Evolutionary conservation across 1,140 invertebrate genomes (phyloP).

Genomic region (Caerostris darwini): DNA sequence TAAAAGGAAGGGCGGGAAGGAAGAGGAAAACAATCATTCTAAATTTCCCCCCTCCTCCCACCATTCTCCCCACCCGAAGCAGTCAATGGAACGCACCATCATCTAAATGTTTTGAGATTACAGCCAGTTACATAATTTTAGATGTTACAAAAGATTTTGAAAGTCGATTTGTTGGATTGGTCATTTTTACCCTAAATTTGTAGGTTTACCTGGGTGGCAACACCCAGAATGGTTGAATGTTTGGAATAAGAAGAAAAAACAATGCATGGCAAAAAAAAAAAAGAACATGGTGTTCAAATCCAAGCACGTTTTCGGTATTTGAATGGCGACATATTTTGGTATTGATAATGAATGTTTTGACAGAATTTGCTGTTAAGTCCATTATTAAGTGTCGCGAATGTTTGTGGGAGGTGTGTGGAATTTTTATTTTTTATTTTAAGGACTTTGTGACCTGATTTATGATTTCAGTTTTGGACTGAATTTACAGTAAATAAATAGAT

Average conservation of each 20-base stretch:
- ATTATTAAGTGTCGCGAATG: background rate
- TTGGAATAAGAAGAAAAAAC: background rate
- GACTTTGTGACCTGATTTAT: background rate
- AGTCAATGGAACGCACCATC: background rate
- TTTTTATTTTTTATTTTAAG: background rate
- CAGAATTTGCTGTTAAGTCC: background rate
- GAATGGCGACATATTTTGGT: background rate
- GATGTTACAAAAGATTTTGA: background rate
- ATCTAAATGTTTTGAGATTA: constrained; percentile 18
- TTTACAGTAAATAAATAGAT: background rate
- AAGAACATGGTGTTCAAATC: background rate
- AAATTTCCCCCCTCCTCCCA: background rate
- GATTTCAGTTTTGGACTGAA: background rate
- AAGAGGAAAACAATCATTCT: constrained; percentile 23
- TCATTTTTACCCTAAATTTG: background rate
- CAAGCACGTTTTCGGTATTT: background rate
- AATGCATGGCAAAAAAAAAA: too few relatives aligned
- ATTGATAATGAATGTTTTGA: background rate
- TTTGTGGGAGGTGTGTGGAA: background rate
- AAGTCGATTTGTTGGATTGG: background rate
- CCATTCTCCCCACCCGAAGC: background rate
- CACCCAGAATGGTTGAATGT: background rate
- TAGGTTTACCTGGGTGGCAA: background rate
- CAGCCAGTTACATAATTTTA: background rate
- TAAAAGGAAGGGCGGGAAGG: constrained; percentile 5